Percentiles rank a stretch among this genome's conserved stretches.
These are phyloP conservation scores for Philhelius pedissequus DNA, from an alignment of 2,888 invertebrate species.

Conservation along the genomic window DNA sequence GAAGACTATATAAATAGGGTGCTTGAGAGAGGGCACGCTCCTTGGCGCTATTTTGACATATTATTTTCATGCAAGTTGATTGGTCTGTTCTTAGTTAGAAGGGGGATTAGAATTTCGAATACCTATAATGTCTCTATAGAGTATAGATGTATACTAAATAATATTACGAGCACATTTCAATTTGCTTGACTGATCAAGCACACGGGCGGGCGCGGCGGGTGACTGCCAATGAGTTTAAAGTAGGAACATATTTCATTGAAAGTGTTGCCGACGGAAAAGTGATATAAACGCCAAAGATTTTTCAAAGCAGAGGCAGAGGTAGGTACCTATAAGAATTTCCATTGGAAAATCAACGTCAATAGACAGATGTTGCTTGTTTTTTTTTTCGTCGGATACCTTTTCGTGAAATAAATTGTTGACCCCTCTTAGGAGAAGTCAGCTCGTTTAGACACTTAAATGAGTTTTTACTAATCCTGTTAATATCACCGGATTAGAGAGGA, in stretches of 20 bases:
- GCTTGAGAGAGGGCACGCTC: constrained; percentile 63
- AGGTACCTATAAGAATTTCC: neutral
- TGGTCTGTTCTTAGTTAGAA: constrained; percentile 35
- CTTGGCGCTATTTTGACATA: constrained; percentile 67
- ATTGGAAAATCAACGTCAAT: neutral
- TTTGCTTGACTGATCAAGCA: constrained; percentile 36
- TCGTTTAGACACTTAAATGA: constrained; percentile 61
- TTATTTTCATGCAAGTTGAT: constrained; percentile 62
- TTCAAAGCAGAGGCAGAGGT: neutral
- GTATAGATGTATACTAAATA: too few species aligned
- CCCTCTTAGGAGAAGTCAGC: constrained; percentile 64
- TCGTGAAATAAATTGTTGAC: constrained; percentile 60
- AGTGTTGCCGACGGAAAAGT: constrained; percentile 31
- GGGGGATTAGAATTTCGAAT: constrained; percentile 10
- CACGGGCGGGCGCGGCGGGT: neutral
- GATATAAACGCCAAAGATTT: neutral
- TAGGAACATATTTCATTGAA: constrained; percentile 6
- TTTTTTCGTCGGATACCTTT: constrained; percentile 36
- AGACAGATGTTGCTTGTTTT: constrained; percentile 49
- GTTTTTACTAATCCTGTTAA: constrained; percentile 65
- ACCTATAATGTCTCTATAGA: too few species aligned
- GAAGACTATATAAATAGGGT: constrained; percentile 64
- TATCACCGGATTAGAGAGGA: constrained; percentile 65
- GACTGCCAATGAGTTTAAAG: constrained; percentile 47
- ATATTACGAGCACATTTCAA: constrained; percentile 33